Evolutionary conservation across 2,113 vertebrate species (phyloP).

Genomic region (Hemiscyllium ocellatum): DNA sequence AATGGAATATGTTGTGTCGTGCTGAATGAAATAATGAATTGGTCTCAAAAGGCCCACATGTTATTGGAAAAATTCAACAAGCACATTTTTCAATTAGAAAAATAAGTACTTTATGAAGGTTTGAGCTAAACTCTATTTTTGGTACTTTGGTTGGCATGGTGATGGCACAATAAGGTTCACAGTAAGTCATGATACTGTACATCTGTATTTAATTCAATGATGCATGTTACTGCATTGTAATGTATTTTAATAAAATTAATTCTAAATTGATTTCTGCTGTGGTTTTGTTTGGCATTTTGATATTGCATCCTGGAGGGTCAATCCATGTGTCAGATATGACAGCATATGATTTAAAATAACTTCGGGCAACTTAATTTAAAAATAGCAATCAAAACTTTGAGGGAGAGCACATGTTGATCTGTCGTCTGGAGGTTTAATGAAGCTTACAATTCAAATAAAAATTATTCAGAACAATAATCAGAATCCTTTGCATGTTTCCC

Average conservation of each 20-base stretch:
- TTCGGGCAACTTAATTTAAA: background rate
- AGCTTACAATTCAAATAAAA: background rate
- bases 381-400: background rate
- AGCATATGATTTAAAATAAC: background rate
- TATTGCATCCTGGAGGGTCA: background rate
- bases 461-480: background rate
- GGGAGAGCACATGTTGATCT: background rate
- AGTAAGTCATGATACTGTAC: background rate
- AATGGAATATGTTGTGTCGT: background rate
- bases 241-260: background rate
- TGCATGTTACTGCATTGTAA: background rate
- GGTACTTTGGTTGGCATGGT: background rate
- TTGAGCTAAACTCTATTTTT: constrained; percentile 14
- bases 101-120: background rate
- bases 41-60: background rate
- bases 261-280: background rate
- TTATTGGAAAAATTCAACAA: background rate
- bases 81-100: background rate
- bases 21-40: background rate
- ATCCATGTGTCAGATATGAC: background rate
- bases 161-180: background rate
- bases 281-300: background rate
- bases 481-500: background rate
- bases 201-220: background rate
- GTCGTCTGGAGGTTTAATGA: background rate